phyloP scores from a whole-genome alignment of 2,113 vertebrate species.

The Odontesthes bonariensis region DNA sequence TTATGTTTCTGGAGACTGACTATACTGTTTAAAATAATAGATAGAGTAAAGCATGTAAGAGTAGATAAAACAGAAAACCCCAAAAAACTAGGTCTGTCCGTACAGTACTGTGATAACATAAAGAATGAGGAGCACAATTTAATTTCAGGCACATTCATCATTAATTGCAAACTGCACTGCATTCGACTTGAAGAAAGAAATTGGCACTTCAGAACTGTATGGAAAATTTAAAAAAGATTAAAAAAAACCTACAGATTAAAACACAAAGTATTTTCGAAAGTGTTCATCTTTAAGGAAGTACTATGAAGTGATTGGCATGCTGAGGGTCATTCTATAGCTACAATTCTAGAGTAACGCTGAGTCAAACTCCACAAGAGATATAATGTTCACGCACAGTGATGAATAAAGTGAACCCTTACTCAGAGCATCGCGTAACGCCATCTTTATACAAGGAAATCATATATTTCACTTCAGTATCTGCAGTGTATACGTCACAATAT shows the following conservation, averaged over 20 bases:
- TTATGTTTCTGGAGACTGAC: slow-evolving; percentile 31
- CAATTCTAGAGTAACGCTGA: slow-evolving; percentile 39
- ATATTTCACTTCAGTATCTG: slow-evolving; percentile 51
- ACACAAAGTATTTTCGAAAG: slow-evolving; percentile 27
- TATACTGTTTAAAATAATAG: slow-evolving; percentile 37
- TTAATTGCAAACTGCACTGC: slow-evolving; percentile 56
- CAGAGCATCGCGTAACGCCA: slow-evolving; percentile 32
- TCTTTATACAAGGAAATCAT: slow-evolving; percentile 65
- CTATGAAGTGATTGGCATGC: slow-evolving; percentile 28
- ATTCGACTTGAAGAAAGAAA: slow-evolving; percentile 56
- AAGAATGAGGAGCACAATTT: slow-evolving; percentile 44
- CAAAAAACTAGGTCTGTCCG: slow-evolving; percentile 21
- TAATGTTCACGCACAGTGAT: slow-evolving; percentile 49
- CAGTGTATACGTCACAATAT: slow-evolving; percentile 66
- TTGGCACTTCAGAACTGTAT: slow-evolving; percentile 61
- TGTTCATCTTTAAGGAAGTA: slow-evolving; percentile 20
- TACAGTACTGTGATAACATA: slow-evolving; percentile 77
- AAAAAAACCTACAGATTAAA: slow-evolving; percentile 32
- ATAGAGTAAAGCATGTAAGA: slow-evolving; percentile 29
- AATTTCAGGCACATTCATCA: slow-evolving; percentile 74
- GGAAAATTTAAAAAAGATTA: slow-evolving; percentile 12
- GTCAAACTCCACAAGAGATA: slow-evolving; percentile 49
- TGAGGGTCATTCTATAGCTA: slow-evolving; percentile 37
- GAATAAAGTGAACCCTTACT: slow-evolving; percentile 45
- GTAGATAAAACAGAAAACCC: slow-evolving; percentile 28